A percentile compares a stretch with the other conserved stretches of the same genome.
Evolutionary conservation across 1,140 invertebrate species (phyloP).

Genomic region (Hesperophylax magnus): DNA sequence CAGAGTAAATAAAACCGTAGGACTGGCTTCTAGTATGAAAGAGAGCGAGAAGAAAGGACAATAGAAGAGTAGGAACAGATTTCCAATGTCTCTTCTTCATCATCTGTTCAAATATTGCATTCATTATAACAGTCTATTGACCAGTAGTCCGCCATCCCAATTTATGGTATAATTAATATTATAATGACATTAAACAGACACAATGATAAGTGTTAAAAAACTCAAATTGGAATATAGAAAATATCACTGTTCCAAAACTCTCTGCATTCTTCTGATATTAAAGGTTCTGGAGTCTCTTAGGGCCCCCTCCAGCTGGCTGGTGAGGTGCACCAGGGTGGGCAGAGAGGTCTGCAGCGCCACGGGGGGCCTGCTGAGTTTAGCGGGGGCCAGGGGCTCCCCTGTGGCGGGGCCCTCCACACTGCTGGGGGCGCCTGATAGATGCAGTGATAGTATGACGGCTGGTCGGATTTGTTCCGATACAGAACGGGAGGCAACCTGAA

Average conservation of each 20-base stretch:
- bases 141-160: too few species aligned
- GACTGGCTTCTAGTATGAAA: too few species aligned
- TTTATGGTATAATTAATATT: too few species aligned
- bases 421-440: neutral
- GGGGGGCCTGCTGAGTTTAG: constrained; percentile 16
- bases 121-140: too few species aligned
- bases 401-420: neutral
- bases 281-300: constrained; percentile 68
- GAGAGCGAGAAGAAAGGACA: too few species aligned
- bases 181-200: too few species aligned
- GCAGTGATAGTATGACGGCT: constrained; percentile 39
- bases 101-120: too few species aligned
- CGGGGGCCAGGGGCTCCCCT: neutral
- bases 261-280: constrained; percentile 67
- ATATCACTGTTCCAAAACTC: constrained; percentile 61
- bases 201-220: too few species aligned
- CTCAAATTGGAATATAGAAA: too few species aligned
- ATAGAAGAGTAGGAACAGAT: too few species aligned
- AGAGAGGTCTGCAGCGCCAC: constrained; percentile 61
- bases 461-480: constrained; percentile 41
- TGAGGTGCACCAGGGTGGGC: constrained; percentile 66
- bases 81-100: too few species aligned
- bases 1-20: too few species aligned
- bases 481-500: constrained; percentile 49
- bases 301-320: constrained; percentile 65